phyloP scores from a whole-genome alignment of 2,888 invertebrate species.

The Yponomeuta evonymella region DNA sequence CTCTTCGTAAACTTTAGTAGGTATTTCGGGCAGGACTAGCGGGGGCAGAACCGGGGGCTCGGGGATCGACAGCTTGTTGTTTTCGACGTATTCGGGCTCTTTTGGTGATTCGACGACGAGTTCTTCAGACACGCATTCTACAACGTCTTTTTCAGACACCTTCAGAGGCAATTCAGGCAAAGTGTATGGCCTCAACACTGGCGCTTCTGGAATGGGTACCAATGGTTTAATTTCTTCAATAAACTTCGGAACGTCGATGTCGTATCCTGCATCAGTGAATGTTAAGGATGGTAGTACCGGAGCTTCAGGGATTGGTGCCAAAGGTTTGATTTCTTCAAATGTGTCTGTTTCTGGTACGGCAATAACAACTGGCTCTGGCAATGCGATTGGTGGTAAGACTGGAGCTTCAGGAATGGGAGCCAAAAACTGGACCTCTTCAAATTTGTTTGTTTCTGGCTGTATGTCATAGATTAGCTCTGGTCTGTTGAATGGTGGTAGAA shows the following conservation, averaged over 20 bases:
- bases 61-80: slow-evolving; percentile 14
- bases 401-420: slow-evolving; percentile 11
- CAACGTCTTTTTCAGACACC: neutral
- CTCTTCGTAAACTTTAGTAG: slow-evolving; percentile 14
- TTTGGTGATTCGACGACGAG: too few relatives aligned
- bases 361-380: too few relatives aligned
- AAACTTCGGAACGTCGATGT: neutral
- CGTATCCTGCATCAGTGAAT: neutral
- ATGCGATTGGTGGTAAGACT: neutral
- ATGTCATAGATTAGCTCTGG: neutral
- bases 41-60: slow-evolving; percentile 17
- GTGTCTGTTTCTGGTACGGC: neutral
- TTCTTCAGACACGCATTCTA: neutral
- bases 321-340: neutral
- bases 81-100: too few relatives aligned
- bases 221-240: slow-evolving; percentile 7
- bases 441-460: neutral
- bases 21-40: slow-evolving; percentile 14
- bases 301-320: slow-evolving; percentile 10
- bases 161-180: slow-evolving; percentile 17
- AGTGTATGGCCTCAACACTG: slow-evolving; percentile 7
- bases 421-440: neutral
- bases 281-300: neutral
- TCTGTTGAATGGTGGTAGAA: slow-evolving; percentile 19
- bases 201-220: slow-evolving; percentile 18